Conservation (phyloP, 2,113 vertebrate species). For the Aix galericulata region DNA sequence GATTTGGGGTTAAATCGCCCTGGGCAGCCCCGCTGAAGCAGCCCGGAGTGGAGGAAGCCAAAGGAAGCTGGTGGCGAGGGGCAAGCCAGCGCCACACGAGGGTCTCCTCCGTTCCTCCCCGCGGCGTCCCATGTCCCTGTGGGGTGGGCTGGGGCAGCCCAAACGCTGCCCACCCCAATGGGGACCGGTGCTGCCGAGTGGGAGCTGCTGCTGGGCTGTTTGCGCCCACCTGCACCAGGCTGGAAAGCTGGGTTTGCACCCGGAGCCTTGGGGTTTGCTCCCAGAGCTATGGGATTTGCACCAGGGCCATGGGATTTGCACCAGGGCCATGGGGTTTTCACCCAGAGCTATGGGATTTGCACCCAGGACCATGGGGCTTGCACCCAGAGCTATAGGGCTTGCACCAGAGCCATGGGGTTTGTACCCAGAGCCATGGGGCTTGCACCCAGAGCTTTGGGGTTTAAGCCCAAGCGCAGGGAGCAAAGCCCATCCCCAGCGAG, state of each 20-base stretch:
- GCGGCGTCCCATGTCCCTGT: background rate
- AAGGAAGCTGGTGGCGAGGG: background rate
- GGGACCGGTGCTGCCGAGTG: background rate
- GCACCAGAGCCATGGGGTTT: background rate
- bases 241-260: background rate
- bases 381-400: background rate
- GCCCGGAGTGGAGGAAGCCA: rapidly evolving
- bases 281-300: background rate
- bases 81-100: background rate
- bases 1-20: background rate
- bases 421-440: background rate
- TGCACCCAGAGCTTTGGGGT: background rate
- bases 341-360: background rate
- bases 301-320: background rate
- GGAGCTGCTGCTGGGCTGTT: background rate
- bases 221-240: background rate
- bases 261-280: too few relatives aligned
- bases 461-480: background rate
- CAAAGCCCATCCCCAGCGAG: background rate
- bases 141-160: background rate
- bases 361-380: background rate
- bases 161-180: background rate
- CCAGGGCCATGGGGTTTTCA: background rate
- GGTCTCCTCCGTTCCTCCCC: background rate
- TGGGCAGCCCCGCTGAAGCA: background rate